Percentiles rank a stretch among this genome's conserved stretches.
These are phyloP conservation scores for Syrrhaptes paradoxus DNA, from an alignment of 2,113 vertebrate species.

Conservation along the genomic window DNA sequence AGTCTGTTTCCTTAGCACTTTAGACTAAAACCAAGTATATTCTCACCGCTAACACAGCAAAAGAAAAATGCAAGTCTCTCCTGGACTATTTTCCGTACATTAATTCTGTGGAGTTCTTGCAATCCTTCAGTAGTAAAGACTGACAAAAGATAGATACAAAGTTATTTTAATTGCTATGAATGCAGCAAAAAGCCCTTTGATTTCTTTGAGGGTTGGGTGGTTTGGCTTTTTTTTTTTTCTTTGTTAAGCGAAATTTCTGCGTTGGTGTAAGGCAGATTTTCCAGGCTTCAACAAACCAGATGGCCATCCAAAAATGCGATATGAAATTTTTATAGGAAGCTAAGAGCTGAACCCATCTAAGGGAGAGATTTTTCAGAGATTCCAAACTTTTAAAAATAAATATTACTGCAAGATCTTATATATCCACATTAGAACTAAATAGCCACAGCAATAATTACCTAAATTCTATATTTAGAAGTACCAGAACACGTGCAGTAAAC, in stretches of 20 bases:
- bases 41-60: neutral
- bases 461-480: slow-evolving; percentile 77
- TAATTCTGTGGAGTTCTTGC: neutral
- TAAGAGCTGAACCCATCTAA: slow-evolving; percentile 75
- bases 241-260: slow-evolving; percentile 78
- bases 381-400: slow-evolving; percentile 80
- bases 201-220: slow-evolving; percentile 63
- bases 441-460: slow-evolving; percentile 74
- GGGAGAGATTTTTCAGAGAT: slow-evolving; percentile 70
- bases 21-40: neutral
- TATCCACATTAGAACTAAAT: slow-evolving; percentile 72
- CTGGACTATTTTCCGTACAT: neutral
- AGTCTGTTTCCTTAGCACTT: neutral
- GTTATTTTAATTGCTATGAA: slow-evolving; percentile 53
- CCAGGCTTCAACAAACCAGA: slow-evolving; percentile 83
- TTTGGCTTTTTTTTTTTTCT: slow-evolving; percentile 72
- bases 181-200: slow-evolving; percentile 65
- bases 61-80: neutral
- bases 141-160: slow-evolving; percentile 25
- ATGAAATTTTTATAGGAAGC: slow-evolving; percentile 82
- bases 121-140: neutral
- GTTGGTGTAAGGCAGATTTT: slow-evolving; percentile 86
- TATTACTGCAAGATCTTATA: slow-evolving; percentile 69
- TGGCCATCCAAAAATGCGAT: slow-evolving; percentile 84
- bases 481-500: slow-evolving; percentile 73